Conservation (phyloP, 1,140 invertebrate genomes). For the Calosoma granatense region DNA sequence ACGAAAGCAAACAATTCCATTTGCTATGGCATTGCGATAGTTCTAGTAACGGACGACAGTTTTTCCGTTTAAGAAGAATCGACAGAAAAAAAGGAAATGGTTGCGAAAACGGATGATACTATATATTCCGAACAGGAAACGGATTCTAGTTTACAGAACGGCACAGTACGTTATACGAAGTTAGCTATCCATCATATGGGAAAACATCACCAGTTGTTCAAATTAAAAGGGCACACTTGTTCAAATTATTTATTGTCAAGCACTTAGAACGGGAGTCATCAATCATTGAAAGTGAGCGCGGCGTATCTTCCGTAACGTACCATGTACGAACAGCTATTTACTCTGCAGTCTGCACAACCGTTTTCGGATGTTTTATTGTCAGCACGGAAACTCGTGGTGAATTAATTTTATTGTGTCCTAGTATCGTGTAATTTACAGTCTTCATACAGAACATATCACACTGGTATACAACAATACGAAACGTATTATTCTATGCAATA, state of each 20-base stretch:
- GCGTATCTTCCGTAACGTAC: not conserved
- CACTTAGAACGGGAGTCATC: not conserved
- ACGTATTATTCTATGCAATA: too few species aligned
- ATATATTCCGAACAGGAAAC: not conserved
- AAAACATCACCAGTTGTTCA: not conserved
- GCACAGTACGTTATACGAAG: too few species aligned
- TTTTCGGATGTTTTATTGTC: too few species aligned
- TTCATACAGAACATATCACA: too few species aligned
- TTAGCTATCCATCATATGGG: conserved; percentile 1
- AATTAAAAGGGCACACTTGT: conserved; percentile 7
- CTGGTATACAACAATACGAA: too few species aligned
- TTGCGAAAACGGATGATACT: not conserved
- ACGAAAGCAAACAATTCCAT: too few species aligned
- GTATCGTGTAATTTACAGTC: too few species aligned
- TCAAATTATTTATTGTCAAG: not conserved
- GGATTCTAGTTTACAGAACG: not conserved
- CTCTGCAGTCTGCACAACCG: too few species aligned
- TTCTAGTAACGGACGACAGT: too few species aligned
- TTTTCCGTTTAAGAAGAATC: not conserved
- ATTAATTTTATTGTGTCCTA: too few species aligned
- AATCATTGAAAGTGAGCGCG: not conserved
- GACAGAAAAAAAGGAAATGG: not conserved
- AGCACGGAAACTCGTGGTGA: too few species aligned
- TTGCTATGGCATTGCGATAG: too few species aligned
- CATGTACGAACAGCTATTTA: not conserved